Conservation (phyloP, 2,113 vertebrate species). For the Strix aluco region DNA sequence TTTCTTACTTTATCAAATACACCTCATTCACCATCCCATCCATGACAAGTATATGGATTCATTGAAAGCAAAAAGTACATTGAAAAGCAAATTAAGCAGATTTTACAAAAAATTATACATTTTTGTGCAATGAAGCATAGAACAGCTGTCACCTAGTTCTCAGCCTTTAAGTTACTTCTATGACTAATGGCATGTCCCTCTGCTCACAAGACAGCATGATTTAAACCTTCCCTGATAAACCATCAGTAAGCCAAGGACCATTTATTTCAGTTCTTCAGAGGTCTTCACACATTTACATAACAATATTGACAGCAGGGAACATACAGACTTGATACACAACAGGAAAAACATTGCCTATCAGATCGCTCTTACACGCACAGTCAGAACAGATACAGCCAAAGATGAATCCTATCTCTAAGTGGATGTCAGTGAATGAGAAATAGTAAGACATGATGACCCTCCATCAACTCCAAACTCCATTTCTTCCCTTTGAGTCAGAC, state of each 20-base stretch:
- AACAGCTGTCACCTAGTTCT: background rate
- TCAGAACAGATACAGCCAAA: background rate
- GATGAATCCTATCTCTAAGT: rapidly evolving
- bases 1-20: background rate
- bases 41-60: rapidly evolving
- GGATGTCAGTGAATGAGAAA: background rate
- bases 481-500: background rate
- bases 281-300: background rate
- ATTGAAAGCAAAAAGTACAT: background rate
- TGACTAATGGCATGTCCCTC: background rate
- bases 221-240: background rate
- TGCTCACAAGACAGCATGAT: background rate
- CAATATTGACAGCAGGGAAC: background rate
- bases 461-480: background rate
- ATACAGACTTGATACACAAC: background rate
- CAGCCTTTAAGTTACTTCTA: background rate
- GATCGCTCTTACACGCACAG: background rate
- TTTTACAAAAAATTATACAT: background rate
- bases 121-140: background rate
- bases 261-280: background rate
- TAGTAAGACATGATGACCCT: rapidly evolving
- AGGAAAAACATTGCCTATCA: background rate
- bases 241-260: background rate
- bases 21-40: background rate
- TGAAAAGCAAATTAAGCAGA: background rate